Evolutionary conservation across 2,888 invertebrate genomes (phyloP), one percentile per base, ranked within the genome.

Genomic region (Octonoba sinensis): DNA sequence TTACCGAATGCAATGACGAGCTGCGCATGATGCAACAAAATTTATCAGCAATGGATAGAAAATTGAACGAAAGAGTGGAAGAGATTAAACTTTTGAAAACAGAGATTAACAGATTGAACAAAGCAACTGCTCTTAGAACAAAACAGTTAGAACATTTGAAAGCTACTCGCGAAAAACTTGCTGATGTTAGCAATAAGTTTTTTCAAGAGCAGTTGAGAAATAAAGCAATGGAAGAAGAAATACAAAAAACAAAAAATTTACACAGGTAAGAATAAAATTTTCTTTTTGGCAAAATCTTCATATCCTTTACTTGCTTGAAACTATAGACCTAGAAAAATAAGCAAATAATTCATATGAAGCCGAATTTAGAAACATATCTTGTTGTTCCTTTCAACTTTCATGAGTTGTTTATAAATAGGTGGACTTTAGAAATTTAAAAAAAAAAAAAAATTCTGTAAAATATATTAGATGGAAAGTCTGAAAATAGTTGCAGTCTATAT

Each of bases 201-300:
- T 24, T 69, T 20, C 27, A 75, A 15, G 36, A 82, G 16, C 54
- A 59, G 20, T 1, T 75, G 6, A 59, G 46, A 59, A 27, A 46
- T n/a, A 74, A 82, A 51, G 27, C 56, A 0, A 11, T 82, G 46
- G 82, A 82, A 49, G 70, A 44, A 24, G 82, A 74, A 24, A 54
- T 75, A 18, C 74, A 71, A 36, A 75, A 60, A 16, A 74, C 82
- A 0, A 20, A 57, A 15, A 82, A 82, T 65, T 59, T 82, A 16
- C 82, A 82, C 27, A 47, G 79, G 79, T 81, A 79, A 18, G 2
- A 69, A 36, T 36, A 4, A 11, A 1, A 1, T 36, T 8, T 36
- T 36, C 36, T 36, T 36, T 36, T 36, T 6, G 8, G 1, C 6
- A 36, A 36, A 36, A 8, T 27, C 27, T 27, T 2, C 27, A 27